phyloP scores from a whole-genome alignment of 1,140 invertebrate species.

The Onthophagus taurus region DNA sequence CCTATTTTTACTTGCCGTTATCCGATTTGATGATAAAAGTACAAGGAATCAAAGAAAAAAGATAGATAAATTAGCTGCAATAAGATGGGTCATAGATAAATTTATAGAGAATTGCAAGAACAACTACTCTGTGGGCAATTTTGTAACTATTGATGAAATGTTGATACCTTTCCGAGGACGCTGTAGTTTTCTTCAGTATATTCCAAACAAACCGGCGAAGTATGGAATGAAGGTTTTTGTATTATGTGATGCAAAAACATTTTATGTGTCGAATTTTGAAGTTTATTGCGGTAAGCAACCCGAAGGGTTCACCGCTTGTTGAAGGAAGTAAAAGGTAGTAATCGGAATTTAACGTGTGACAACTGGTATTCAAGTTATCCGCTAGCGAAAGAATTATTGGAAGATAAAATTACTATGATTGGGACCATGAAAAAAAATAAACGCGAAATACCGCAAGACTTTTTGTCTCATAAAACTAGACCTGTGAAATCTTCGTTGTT shows the following conservation, averaged over 20 bases:
- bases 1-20: no score
- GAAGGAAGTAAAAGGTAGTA: constrained; percentile 21
- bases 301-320: constrained; percentile 22
- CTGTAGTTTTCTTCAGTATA: no score
- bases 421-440: constrained; percentile 33
- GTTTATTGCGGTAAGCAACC: neutral
- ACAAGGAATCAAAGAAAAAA: no score
- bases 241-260: neutral
- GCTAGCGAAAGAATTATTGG: constrained; percentile 22
- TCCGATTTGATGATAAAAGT: no score
- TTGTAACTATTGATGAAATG: no score
- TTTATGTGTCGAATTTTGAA: constrained; percentile 10
- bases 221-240: neutral
- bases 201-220: constrained; percentile 3
- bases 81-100: no score
- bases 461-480: constrained; percentile 19
- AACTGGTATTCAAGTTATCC: constrained; percentile 29
- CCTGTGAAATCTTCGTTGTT: neutral
- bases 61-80: no score
- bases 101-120: no score
- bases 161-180: no score
- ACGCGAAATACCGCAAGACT: constrained; percentile 29
- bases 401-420: constrained; percentile 29
- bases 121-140: no score
- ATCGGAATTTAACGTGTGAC: constrained; percentile 29